phyloP scores from a whole-genome alignment of 2,888 invertebrate species.

The Tethea ocularis region DNA sequence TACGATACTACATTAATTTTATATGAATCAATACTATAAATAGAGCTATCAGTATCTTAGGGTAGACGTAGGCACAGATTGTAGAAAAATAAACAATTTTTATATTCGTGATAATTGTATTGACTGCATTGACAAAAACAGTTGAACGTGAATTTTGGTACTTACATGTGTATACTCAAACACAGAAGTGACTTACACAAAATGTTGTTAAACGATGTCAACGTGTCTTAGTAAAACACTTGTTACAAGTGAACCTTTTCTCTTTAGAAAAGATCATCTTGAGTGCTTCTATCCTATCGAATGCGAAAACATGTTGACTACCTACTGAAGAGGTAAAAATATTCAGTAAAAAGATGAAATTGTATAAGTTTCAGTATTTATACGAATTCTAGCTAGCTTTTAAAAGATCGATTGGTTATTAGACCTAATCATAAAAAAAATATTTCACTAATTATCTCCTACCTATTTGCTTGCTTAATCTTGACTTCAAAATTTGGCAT shows the following conservation, averaged over 20 bases:
- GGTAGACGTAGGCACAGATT: no score
- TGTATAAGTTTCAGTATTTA: background rate
- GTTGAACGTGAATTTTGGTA: background rate
- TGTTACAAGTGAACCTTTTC: background rate
- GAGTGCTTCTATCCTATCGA: background rate
- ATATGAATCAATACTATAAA: no score
- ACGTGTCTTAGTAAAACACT: background rate
- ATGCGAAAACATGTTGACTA: background rate
- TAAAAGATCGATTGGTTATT: no score
- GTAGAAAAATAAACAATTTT: no score
- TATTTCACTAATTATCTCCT: no score
- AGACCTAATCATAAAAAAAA: no score
- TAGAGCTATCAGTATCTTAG: no score
- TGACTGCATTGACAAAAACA: background rate
- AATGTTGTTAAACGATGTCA: background rate
- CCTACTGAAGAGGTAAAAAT: background rate
- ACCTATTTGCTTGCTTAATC: no score
- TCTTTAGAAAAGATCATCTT: background rate
- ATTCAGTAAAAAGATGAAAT: background rate
- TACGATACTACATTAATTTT: no score
- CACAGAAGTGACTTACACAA: background rate
- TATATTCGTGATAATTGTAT: no score
- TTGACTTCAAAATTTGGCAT: no score
- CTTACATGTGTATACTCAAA: background rate
- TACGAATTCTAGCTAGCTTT: no score